Evolutionary conservation across 2,888 invertebrate genomes (phyloP), one percentile per base, ranked within the genome.

Genomic region (Gandaritis pyraliata): DNA sequence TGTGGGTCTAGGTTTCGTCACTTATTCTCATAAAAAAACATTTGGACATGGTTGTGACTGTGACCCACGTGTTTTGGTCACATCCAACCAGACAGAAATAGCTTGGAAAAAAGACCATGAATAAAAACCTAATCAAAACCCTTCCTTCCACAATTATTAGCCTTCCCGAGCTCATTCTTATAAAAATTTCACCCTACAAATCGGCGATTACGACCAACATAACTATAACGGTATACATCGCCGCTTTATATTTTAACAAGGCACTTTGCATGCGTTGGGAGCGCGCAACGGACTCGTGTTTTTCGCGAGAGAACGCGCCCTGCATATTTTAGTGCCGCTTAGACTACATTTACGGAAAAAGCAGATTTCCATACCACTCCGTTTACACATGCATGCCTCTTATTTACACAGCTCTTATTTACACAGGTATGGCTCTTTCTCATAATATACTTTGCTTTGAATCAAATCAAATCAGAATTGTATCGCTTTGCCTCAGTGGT

Each of bases 291-390:
- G 69, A 65, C 75, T 65, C 66, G 70, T 72, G 72, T 76, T 77
- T 75, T 77, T 80, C 75, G 75, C 71, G 65, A 68, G 59, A 56
- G 69, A 57, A 80, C 79, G 80, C 74, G 72, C 48, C 50, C 58
- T 68, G 79, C 73, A 79, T 81, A 77, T 74, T 75, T 76, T 70
- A 77, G 51, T 61, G 62, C 67, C 61, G 70, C 68, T 74, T 71
- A 65, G 70, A 65, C 66, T 58, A 60, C 10, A 39, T 46, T 62
- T 46, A 16, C 33, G 33, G 41, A 11, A 15, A 39, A 49, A 58
- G 5, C 55, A 38, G 58, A 16, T 54, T 59, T 13, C 15, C 39
- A 12, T 12, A 30, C 8, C 43, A 36, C 11, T 11, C 36, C 7
- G 36, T 36, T 36, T 33, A 33, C 8, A 33, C 30, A 33, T 8